A percentile compares a stretch with the other conserved stretches of the same genome.
Conservation (phyloP, 2,797 vertebrate species). For the Gymnopithys bicolor region DNA sequence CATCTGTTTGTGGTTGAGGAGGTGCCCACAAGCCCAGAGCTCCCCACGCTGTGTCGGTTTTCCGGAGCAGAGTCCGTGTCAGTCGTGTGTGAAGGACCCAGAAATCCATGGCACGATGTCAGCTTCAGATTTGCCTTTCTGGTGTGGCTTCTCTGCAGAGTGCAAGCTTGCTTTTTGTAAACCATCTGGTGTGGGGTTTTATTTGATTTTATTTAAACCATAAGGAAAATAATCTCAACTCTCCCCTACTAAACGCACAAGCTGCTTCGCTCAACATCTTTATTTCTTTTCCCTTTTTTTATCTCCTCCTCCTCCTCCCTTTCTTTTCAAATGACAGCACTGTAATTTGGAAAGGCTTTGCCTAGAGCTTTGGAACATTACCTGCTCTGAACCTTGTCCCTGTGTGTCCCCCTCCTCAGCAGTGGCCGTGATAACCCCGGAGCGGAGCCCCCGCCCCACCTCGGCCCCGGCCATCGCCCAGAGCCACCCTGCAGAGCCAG, state of each 20-base stretch:
- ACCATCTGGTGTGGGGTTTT: constrained; percentile 5
- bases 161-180: constrained; percentile 59
- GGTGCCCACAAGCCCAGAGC: not conserved
- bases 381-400: not conserved
- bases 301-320: not conserved
- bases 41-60: not conserved
- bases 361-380: not conserved
- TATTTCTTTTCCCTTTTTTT: not conserved
- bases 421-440: constrained; percentile 87
- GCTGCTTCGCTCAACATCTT: constrained; percentile 55
- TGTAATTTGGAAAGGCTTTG: constrained; percentile 13
- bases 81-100: not conserved
- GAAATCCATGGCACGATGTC: not conserved
- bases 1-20: not conserved
- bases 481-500: constrained; percentile 68
- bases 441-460: constrained; percentile 89
- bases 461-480: constrained; percentile 92
- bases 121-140: constrained; percentile 26
- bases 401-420: constrained; percentile 49
- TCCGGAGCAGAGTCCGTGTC: not conserved
- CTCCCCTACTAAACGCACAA: constrained; percentile 29
- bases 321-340: not conserved
- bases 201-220: not conserved
- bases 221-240: constrained; percentile 7
- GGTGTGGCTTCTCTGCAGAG: constrained; percentile 54